Percentiles rank a stretch among this genome's conserved stretches.
phyloP scores from a whole-genome alignment of 2,797 vertebrate genomes.

The Arremon brunneinucha region DNA sequence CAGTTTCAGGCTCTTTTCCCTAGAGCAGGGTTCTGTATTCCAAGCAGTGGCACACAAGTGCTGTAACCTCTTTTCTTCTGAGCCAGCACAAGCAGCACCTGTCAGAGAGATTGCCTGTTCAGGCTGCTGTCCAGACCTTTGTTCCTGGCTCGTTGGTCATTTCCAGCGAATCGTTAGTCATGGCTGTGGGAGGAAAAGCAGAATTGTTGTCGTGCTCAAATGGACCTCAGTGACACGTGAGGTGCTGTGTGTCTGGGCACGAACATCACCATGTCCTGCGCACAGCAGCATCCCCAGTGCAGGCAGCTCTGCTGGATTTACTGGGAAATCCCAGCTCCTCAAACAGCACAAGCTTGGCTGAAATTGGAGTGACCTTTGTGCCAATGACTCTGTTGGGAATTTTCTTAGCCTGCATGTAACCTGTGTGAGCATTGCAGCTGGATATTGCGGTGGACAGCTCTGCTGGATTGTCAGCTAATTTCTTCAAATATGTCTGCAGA shows the following conservation, averaged over 20 bases:
- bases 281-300: accelerated
- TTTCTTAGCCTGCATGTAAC: background rate
- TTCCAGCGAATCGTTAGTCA: background rate
- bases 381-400: background rate
- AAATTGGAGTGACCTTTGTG: background rate
- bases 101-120: background rate
- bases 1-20: background rate
- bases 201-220: background rate
- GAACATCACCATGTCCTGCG: accelerated
- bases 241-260: background rate
- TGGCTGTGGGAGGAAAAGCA: background rate
- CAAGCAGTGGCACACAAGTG: background rate
- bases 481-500: background rate
- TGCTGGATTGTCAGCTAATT: background rate
- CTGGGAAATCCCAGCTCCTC: background rate
- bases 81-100: background rate
- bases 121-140: background rate
- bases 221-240: background rate
- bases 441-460: accelerated
- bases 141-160: background rate
- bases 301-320: background rate
- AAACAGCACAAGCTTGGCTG: background rate
- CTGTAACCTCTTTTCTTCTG: background rate
- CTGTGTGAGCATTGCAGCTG: background rate
- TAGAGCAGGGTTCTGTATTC: background rate